Conservation (phyloP, 2,888 invertebrate species). For the Galeruca laticollis region DNA sequence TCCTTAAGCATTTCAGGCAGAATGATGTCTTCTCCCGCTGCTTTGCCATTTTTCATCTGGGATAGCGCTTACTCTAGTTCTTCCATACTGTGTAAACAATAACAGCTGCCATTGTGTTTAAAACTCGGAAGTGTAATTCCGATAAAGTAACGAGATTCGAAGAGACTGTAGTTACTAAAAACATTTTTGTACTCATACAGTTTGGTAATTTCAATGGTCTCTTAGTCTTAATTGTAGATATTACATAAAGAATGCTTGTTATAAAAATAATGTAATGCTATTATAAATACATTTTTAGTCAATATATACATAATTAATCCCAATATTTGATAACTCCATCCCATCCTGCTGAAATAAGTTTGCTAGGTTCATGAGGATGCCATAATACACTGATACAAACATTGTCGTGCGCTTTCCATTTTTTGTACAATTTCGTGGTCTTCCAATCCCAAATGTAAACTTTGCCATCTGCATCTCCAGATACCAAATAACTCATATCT, state of each 20-base stretch:
- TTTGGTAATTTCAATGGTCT: too few species aligned
- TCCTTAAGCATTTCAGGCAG: too few species aligned
- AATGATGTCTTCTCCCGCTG: too few species aligned
- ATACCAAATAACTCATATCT: constrained; percentile 97
- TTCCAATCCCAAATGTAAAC: constrained; percentile 99
- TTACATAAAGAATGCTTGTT: background rate
- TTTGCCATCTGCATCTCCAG: constrained; percentile 99
- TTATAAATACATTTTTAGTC: constrained; percentile 4
- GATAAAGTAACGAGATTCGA: background rate
- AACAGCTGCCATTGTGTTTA: too few species aligned
- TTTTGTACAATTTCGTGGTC: constrained; percentile 96
- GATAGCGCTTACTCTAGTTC: too few species aligned
- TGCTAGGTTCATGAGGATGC: constrained; percentile 99
- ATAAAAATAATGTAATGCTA: background rate
- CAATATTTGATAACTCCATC: constrained; percentile 98
- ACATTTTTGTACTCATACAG: background rate
- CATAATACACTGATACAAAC: constrained; percentile 95
- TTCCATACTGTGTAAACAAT: too few species aligned
- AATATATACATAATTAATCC: constrained; percentile 76
- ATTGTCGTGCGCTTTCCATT: constrained; percentile 99
- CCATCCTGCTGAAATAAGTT: constrained; percentile 98
- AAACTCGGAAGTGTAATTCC: too few species aligned
- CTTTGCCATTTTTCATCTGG: too few species aligned
- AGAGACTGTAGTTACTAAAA: background rate
- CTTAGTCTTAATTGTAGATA: background rate